These are phyloP conservation scores for Hippocampus zosterae DNA, from an alignment of 2,113 vertebrate species.

Conservation along the genomic window DNA sequence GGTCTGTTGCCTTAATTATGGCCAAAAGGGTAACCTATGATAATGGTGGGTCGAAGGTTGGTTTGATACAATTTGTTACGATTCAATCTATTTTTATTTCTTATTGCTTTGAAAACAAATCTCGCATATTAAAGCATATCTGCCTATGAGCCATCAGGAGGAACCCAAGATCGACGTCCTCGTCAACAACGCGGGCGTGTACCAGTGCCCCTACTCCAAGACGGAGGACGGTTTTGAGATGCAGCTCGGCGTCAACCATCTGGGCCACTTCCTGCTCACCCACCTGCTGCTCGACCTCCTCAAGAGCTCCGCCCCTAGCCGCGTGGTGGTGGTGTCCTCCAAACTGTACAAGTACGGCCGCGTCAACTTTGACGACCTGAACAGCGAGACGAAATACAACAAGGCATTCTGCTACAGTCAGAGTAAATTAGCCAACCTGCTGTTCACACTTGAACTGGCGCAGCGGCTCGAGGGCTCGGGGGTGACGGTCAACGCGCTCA, in stretches of 20 bases:
- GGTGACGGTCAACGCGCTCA: slow-evolving; percentile 85
- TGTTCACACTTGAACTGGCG: slow-evolving; percentile 85
- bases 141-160: slow-evolving; percentile 71
- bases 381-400: slow-evolving; percentile 84
- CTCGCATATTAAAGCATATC: background rate
- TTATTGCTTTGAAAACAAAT: background rate
- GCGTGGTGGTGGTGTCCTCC: slow-evolving; percentile 89
- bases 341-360: slow-evolving; percentile 93
- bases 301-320: slow-evolving; percentile 85
- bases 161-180: slow-evolving; percentile 86
- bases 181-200: slow-evolving; percentile 91
- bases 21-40: too few relatives aligned
- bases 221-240: slow-evolving; percentile 94
- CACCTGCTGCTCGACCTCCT: slow-evolving; percentile 87
- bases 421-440: slow-evolving; percentile 91
- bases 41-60: too few relatives aligned
- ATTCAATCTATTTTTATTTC: background rate
- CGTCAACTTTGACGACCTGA: slow-evolving; percentile 92
- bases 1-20: too few relatives aligned
- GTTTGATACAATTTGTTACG: too few relatives aligned
- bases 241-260: slow-evolving; percentile 93
- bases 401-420: slow-evolving; percentile 89
- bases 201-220: slow-evolving; percentile 89
- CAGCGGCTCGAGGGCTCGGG: slow-evolving; percentile 77
- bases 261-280: slow-evolving; percentile 93